phyloP scores from a whole-genome alignment of 2,113 vertebrate species.

The Strix aluco region DNA sequence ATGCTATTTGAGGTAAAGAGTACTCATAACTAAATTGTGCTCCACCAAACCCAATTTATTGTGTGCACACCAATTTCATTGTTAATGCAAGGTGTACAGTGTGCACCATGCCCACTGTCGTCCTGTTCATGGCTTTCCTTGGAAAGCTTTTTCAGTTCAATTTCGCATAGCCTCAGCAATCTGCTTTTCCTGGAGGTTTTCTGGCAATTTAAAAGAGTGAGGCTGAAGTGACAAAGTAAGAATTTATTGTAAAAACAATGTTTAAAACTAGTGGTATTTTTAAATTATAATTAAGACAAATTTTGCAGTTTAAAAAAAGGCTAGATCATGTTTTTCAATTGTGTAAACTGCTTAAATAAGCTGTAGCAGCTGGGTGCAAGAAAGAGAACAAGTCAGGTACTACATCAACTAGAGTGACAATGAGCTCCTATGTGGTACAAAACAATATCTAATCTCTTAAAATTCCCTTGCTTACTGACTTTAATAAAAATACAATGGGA shows the following conservation, averaged over 20 bases:
- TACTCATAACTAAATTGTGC: neutral
- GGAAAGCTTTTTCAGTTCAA: neutral
- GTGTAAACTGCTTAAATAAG: neutral
- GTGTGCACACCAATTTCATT: neutral
- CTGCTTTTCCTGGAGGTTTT: neutral
- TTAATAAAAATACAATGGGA: slow-evolving; percentile 50
- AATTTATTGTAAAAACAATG: neutral
- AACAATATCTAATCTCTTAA: slow-evolving; percentile 53
- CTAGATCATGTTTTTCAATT: neutral
- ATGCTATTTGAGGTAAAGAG: neutral
- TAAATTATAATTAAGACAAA: neutral
- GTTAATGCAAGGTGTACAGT: neutral
- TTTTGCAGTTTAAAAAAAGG: neutral
- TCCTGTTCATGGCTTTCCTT: neutral
- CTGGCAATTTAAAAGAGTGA: rapidly evolving
- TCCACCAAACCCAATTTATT: neutral
- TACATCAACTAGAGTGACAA: neutral
- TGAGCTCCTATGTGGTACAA: neutral
- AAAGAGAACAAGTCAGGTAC: slow-evolving; percentile 19
- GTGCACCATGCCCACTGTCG: rapidly evolving
- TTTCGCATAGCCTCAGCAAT: neutral
- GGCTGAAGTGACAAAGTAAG: neutral
- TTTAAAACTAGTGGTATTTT: neutral
- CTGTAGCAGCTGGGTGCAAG: neutral
- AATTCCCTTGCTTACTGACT: slow-evolving; percentile 33